These are phyloP conservation scores for Coboldia fuscipes DNA, from an alignment of 1,140 invertebrate genomes.

Conservation along the genomic window DNA sequence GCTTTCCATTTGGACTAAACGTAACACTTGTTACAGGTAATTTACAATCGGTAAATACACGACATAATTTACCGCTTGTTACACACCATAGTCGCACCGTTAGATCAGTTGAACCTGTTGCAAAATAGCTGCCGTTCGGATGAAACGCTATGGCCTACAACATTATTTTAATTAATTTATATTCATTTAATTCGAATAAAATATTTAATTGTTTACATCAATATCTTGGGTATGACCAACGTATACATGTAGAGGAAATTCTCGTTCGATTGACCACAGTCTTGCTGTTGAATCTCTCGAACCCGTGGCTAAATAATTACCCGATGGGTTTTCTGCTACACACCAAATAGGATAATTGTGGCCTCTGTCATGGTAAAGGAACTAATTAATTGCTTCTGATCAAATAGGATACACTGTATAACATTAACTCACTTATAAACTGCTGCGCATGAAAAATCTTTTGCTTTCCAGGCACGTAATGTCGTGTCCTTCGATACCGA, in stretches of 20 bases:
- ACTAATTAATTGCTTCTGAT: constrained; percentile 3
- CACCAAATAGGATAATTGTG: constrained; percentile 77
- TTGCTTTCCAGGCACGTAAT: constrained; percentile 46
- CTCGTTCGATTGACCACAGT: constrained; percentile 64
- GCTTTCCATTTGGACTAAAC: constrained; percentile 60
- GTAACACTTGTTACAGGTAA: constrained; percentile 47
- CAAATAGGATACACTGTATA: too few relatives aligned
- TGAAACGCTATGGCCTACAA: constrained; percentile 55
- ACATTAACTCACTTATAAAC: constrained; percentile 46
- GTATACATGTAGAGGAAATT: constrained; percentile 56
- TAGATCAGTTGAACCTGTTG: constrained; percentile 55
- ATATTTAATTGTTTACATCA: constrained; percentile 32
- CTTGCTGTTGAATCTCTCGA: constrained; percentile 67
- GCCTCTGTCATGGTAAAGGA: constrained; percentile 30
- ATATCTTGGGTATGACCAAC: constrained; percentile 66
- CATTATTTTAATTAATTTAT: constrained; percentile 3
- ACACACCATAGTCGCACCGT: constrained; percentile 50
- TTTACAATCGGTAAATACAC: constrained; percentile 59
- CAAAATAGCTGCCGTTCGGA: constrained; percentile 59
- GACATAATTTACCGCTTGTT: constrained; percentile 38
- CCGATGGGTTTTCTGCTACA: constrained; percentile 50
- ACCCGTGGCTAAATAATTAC: constrained; percentile 54
- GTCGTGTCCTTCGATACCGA: constrained; percentile 58
- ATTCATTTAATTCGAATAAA: background rate
- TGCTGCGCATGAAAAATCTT: constrained; percentile 40